Conservation (phyloP, 1,140 invertebrate species). For the Mercenaria mercenaria region DNA sequence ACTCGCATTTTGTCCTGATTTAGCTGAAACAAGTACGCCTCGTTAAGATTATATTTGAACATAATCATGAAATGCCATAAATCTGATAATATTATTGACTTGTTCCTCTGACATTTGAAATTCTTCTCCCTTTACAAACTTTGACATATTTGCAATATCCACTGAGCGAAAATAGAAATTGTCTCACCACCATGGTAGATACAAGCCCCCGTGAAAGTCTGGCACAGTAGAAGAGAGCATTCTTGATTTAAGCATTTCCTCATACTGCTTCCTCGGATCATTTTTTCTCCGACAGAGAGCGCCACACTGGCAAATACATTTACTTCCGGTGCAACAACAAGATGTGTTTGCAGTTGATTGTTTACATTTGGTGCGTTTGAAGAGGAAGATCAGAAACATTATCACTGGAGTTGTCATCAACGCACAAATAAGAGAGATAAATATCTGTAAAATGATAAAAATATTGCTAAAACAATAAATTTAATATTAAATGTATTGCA, state of each 20-base stretch:
- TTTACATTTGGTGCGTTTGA: slow-evolving; percentile 56
- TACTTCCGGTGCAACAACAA: not conserved
- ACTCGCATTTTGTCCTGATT: too few species aligned
- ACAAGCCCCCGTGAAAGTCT: slow-evolving; percentile 20
- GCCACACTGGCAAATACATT: not conserved
- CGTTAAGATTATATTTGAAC: too few species aligned
- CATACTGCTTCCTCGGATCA: not conserved
- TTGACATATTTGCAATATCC: too few species aligned
- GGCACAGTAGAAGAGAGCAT: slow-evolving; percentile 1
- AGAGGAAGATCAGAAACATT: slow-evolving; percentile 32
- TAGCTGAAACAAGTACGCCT: too few species aligned
- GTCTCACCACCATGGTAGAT: slow-evolving; percentile 79
- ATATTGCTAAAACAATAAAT: too few species aligned
- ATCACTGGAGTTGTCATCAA: slow-evolving; percentile 46
- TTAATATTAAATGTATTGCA: too few species aligned
- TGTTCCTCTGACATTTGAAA: too few species aligned
- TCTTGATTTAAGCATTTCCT: not conserved
- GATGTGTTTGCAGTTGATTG: slow-evolving; percentile 34
- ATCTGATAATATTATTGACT: too few species aligned
- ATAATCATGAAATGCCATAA: too few species aligned
- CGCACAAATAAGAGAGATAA: slow-evolving; percentile 45
- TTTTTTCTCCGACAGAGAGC: not conserved
- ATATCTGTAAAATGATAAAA: too few species aligned
- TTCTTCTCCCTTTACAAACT: too few species aligned
- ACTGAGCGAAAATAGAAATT: too few species aligned